Conservation (phyloP, 2,113 vertebrate species). For the Nettapus auritus region DNA sequence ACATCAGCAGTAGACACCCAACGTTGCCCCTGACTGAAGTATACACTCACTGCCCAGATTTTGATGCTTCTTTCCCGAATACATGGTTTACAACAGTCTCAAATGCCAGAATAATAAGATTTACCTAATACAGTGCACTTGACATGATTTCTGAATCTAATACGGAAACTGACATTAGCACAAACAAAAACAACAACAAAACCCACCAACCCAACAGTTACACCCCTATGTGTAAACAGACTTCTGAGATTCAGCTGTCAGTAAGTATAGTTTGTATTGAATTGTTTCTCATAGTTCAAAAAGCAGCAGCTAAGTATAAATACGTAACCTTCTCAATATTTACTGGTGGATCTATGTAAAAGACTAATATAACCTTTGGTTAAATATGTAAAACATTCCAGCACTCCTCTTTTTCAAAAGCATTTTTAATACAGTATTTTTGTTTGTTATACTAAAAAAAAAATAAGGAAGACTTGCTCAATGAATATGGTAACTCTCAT, state of each 20-base stretch:
- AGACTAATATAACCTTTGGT: neutral
- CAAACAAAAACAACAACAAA: neutral
- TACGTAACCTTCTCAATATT: neutral
- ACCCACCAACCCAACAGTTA: neutral
- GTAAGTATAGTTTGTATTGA: neutral
- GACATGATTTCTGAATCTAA: neutral
- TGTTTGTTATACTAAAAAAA: neutral
- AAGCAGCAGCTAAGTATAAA: neutral
- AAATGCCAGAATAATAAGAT: neutral
- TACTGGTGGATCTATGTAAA: neutral
- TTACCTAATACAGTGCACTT: neutral
- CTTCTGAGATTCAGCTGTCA: neutral
- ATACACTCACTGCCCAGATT: neutral
- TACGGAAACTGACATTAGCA: neutral
- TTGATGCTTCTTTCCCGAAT: neutral
- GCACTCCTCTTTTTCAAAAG: neutral
- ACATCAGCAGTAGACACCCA: neutral
- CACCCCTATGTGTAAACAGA: neutral
- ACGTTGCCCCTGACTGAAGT: neutral
- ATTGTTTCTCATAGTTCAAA: neutral
- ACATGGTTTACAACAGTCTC: neutral
- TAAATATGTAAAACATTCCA: neutral
- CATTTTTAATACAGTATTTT: neutral
- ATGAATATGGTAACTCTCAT: neutral
- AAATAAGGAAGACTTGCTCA: neutral